Conservation (phyloP, 2,888 invertebrate genomes). For the Uloborus plumipes region DNA sequence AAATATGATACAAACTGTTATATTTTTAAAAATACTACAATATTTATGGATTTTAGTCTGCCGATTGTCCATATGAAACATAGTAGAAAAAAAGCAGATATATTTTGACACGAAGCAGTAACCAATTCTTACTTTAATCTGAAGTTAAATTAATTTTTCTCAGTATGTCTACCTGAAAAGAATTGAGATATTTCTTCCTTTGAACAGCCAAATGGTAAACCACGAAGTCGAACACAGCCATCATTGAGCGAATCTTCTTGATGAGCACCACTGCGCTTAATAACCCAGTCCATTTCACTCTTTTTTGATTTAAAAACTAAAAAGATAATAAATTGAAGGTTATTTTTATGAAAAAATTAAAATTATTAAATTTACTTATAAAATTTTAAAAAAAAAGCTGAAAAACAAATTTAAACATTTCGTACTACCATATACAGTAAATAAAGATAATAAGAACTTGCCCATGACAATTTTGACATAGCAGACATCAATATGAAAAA, state of each 20-base stretch:
- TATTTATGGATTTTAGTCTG: neutral
- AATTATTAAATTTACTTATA: neutral
- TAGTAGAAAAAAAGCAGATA: too few relatives aligned
- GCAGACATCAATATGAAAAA: too few relatives aligned
- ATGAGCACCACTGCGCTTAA: conserved; percentile 82
- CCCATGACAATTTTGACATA: too few relatives aligned
- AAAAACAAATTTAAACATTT: neutral
- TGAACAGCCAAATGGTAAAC: conserved; percentile 94
- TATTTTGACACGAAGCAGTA: too few relatives aligned
- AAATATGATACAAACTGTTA: neutral
- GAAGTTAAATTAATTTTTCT: too few relatives aligned
- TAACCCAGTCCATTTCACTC: conserved; percentile 92
- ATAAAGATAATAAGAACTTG: too few relatives aligned
- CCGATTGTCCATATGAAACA: too few relatives aligned
- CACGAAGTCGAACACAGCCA: conserved; percentile 88
- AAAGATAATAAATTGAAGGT: neutral
- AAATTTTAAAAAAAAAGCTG: neutral
- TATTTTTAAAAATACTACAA: neutral
- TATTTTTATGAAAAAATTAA: neutral
- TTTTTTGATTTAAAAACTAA: conserved; percentile 88
- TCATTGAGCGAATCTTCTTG: conserved; percentile 71
- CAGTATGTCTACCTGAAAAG: conserved; percentile 82
- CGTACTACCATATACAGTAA: too few relatives aligned
- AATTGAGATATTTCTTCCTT: conserved; percentile 95
- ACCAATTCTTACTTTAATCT: too few relatives aligned